These are phyloP conservation scores for Stichodactyla mertensii DNA, from an alignment of 64 coral and sea anemone genomes.

Conservation along the genomic window DNA sequence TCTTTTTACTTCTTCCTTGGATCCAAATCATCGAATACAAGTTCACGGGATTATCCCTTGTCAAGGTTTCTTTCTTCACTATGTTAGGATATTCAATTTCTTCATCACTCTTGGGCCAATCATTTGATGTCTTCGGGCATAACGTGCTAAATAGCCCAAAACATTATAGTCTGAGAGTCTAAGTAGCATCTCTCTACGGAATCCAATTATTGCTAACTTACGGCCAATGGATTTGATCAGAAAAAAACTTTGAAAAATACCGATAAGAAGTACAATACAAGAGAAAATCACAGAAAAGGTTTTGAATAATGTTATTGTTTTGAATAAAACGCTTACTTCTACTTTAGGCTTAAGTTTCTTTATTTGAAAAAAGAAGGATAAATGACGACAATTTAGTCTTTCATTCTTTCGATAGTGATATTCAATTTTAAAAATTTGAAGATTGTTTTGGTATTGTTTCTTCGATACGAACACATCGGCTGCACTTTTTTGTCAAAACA, in stretches of 20 bases:
- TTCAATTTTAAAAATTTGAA: not conserved
- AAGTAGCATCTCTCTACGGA: constrained; percentile 10
- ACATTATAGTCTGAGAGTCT: constrained; percentile 13
- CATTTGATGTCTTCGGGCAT: not conserved
- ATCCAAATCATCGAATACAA: constrained; percentile 3
- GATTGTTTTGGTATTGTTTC: not conserved
- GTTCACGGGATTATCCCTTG: not conserved
- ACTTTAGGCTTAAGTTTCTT: constrained; percentile 1
- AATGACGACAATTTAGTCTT: not conserved
- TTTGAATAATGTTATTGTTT: not conserved
- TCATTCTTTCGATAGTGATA: not conserved
- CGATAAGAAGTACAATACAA: not conserved
- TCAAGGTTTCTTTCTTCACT: constrained; percentile 6
- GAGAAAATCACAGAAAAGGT: not conserved
- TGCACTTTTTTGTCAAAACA: not conserved
- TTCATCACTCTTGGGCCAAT: constrained; percentile 4
- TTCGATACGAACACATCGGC: constrained; percentile 2
- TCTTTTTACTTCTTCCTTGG: not conserved
- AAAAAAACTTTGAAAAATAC: constrained; percentile 11
- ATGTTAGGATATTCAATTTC: constrained; percentile 3
- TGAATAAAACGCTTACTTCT: not conserved
- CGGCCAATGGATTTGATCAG: constrained; percentile 1
- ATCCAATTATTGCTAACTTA: constrained; percentile 18
- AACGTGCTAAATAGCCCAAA: constrained; percentile 17
- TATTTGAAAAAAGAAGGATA: not conserved